Evolutionary conservation across 2,797 vertebrate species (phyloP).

Genomic region (Tapera naevia): DNA sequence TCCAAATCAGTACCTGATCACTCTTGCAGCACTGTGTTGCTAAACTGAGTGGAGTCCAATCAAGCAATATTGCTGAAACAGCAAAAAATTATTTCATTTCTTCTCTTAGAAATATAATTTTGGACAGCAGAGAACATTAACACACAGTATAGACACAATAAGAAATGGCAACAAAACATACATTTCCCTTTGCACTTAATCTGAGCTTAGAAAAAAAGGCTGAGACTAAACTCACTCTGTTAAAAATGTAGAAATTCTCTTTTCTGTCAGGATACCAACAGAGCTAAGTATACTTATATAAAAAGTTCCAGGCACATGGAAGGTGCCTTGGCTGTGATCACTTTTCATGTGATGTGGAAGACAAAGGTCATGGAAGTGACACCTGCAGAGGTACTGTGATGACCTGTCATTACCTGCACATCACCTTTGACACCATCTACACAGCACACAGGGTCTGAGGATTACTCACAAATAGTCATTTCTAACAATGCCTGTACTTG

Average conservation of each 20-base stretch:
- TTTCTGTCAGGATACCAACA: background rate
- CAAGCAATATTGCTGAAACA: background rate
- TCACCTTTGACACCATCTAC: background rate
- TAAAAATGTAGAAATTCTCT: background rate
- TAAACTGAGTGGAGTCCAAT: background rate
- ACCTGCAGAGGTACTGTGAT: accelerated
- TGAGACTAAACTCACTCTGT: background rate
- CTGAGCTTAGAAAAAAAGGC: background rate
- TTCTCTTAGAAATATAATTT: background rate
- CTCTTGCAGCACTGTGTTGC: background rate
- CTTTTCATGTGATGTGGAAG: background rate
- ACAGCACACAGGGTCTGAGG: background rate
- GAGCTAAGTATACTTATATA: background rate
- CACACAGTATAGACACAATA: background rate
- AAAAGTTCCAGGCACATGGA: background rate
- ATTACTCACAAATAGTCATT: background rate
- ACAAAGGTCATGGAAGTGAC: background rate
- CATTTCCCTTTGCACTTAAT: background rate
- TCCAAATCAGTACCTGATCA: background rate
- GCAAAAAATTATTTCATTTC: background rate
- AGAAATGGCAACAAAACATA: background rate
- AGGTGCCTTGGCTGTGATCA: background rate
- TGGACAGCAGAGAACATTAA: background rate
- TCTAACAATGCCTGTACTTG: background rate
- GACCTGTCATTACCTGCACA: background rate